Evolutionary conservation across 2,797 vertebrate species (phyloP).

Genomic region (Phoxinus dragarum): DNA sequence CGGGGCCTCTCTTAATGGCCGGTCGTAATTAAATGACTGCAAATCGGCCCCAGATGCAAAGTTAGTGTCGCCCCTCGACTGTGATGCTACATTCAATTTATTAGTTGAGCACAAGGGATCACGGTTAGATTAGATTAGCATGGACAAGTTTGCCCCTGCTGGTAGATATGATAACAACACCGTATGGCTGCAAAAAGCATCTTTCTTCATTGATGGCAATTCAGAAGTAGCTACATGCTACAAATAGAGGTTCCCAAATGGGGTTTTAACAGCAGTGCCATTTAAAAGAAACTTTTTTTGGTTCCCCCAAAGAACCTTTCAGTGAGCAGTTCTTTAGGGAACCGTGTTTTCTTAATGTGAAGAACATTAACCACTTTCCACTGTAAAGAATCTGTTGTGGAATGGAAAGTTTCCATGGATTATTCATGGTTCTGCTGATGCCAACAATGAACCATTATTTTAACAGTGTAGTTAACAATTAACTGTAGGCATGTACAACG

Average conservation of each 20-base stretch:
- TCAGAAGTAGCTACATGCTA: neutral
- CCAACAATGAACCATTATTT: neutral
- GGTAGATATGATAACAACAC: neutral
- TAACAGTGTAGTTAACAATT: neutral
- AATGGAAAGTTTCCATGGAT: neutral
- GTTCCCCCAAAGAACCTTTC: neutral
- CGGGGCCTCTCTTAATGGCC: constrained; percentile 31
- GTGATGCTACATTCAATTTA: neutral
- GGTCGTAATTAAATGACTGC: constrained; percentile 57
- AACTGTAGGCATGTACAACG: neutral
- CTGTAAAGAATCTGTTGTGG: neutral
- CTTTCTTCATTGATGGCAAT: neutral
- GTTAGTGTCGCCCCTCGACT: constrained; percentile 19
- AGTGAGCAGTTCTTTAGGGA: neutral
- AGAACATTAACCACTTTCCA: neutral
- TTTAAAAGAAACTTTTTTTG: neutral
- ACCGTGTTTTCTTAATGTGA: neutral
- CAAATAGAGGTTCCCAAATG: neutral
- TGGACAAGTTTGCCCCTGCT: neutral
- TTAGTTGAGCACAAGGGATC: constrained; percentile 11
- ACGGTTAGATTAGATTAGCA: neutral
- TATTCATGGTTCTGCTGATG: neutral
- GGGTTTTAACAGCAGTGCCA: neutral
- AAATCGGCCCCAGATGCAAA: constrained; percentile 55
- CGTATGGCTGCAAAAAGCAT: neutral